phyloP scores from a whole-genome alignment of 2,113 vertebrate species.

The Calyptomena viridis region DNA sequence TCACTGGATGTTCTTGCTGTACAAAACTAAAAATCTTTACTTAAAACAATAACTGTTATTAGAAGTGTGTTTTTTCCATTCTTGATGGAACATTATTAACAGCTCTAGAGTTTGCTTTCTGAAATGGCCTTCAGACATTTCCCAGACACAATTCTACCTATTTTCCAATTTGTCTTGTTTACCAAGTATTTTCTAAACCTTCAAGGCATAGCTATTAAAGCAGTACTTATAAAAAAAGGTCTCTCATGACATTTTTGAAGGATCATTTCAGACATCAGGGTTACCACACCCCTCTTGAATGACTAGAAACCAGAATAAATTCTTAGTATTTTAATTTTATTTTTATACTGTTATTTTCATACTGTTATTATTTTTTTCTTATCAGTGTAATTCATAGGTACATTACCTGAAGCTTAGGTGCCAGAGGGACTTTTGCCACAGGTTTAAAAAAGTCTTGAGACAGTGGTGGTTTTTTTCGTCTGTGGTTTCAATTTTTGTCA shows the following conservation, averaged over 20 bases:
- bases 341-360: constrained; percentile 14
- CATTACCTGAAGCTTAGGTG: not conserved
- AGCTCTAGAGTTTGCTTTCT: not conserved
- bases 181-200: not conserved
- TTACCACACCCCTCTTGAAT: not conserved
- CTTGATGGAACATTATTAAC: not conserved
- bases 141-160: not conserved
- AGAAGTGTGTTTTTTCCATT: not conserved
- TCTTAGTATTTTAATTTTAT: not conserved
- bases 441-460: constrained; percentile 31
- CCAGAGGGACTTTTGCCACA: not conserved
- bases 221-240: not conserved
- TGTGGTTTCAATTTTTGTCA: not conserved
- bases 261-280: not conserved
- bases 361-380: no score
- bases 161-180: not conserved
- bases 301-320: not conserved
- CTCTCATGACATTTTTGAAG: not conserved
- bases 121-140: not conserved
- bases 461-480: not conserved
- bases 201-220: not conserved
- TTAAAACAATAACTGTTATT: not conserved
- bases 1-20: not conserved
- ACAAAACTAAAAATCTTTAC: not conserved
- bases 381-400: not conserved